Base-by-base conservation (phyloP, 2,113 vertebrate species). In the Jacana jacana region DNA sequence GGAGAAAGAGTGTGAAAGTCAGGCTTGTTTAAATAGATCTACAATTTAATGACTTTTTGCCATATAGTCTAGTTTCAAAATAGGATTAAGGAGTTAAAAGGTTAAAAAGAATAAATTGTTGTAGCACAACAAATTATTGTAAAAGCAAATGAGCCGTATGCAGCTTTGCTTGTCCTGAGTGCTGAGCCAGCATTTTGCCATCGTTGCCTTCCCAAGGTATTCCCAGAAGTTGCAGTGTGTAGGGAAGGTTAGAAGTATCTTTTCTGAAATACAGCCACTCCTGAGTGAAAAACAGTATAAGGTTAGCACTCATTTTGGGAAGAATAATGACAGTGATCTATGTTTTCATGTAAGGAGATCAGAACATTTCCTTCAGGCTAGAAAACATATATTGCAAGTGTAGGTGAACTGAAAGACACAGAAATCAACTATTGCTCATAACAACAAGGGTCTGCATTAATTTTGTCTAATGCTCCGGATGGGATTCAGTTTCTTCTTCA, bases 91-190 rank as follows among this genome's bases (percentile, higher is more conserved):
- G 55, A 91, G 16, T 55, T 88, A 54, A 79, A 89, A 87, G 52
- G 39, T 84, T 93, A 92, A 83, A 89, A 93, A 86, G 1, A 94
- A 78, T 80, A 71, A 88, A 83, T 72, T 78, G 19, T 40, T 89
- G 28, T 39, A 91, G 46, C 55, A 64, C n/a, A 77, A 89, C 0
- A 0, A 86, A 71, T 84, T 91, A 51, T 28, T 94, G 48, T 76
- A 68, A 78, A 90, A 83, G 13, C 27, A 86, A 94, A 90, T 63
- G 35, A 92, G 48, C 35, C 3, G 0, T 79, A 70, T 24, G 24
- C 33, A 78, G 25, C 31, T 86, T 76, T 72, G 9, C 37, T 84
- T 64, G 51, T 73, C 46, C 54, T 54, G 46, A 71, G 39, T 81
- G 82, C 82, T 90, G 89, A 94, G 68, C 30, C 55, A 88, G 60